Evolutionary conservation across 2,797 vertebrate species (phyloP), one percentile per base, ranked within the genome.

Genomic region (Buceros bicornis): DNA sequence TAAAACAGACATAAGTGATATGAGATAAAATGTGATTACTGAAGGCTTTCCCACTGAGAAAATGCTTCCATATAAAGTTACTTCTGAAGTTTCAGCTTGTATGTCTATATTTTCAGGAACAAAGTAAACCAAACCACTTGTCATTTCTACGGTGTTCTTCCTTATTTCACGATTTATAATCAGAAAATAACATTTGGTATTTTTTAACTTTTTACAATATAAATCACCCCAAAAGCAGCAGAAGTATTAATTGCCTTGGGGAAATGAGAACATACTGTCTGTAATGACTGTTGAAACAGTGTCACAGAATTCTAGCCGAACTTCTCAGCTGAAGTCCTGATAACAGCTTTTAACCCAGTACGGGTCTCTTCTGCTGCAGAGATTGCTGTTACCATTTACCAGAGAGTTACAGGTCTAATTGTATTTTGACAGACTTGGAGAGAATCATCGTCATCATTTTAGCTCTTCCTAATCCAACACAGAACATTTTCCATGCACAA

Each of bases 381-480:
- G n/a, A 17, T 26, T 53, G 50, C 74, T 57, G 8, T 67, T 84
- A 16, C 51, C 58, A n/a, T 16, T 80, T 78, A 70, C 67, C 50
- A 72, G 66, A 19, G 19, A 43, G 28, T 81, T 95, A 51, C 21
- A 87, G 65, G 54, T 96, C 50, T 82, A 83, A 74, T 70, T 91
- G 26, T 66, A 40, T 94, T 95, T 91, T 88, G 87, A 89, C 62
- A 90, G 72, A 83, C 43, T 78, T 76, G 50, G 40, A 88, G 43
- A 82, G 50, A 82, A 53, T 74, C 3, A 1, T 70, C 6, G 0
- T 95, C 72, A n/a, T 74, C 45, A 11, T 48, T 90, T 93, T 50
- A 25, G 11, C 80, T 85, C 47, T 13, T 82, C 29, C 26, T 74
- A 58, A 47, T 87, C 57, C n/a, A 45, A 56, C 25, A n/a, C 20